phyloP scores from a whole-genome alignment of 1,140 invertebrate species.

The Drosophila athabasca region DNA sequence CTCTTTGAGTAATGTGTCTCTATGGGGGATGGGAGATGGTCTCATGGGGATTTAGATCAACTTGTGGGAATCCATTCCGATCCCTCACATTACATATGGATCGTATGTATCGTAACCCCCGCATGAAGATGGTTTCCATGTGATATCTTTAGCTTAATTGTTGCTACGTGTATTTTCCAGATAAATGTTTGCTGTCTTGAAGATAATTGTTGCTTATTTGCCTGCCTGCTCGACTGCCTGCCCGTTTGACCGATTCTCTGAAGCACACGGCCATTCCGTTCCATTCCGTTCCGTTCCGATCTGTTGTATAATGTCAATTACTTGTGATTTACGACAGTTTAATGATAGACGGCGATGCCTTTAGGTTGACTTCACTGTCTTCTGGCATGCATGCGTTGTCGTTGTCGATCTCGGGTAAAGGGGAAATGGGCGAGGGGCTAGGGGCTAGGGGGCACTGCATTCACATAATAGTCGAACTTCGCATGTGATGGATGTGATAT shows the following conservation, averaged over 20 bases:
- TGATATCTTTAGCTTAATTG: constrained; percentile 69
- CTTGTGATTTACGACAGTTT: constrained; percentile 81
- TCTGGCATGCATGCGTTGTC: constrained; percentile 36
- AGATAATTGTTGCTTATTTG: constrained; percentile 77
- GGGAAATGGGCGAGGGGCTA: constrained; percentile 13
- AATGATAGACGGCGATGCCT: constrained; percentile 70
- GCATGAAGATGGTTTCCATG: constrained; percentile 31
- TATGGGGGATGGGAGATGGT: constrained; percentile 6
- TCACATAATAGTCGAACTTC: constrained; percentile 51
- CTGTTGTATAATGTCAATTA: constrained; percentile 81
- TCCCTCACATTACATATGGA: not conserved
- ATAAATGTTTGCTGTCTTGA: constrained; percentile 67
- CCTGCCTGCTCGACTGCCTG: constrained; percentile 21
- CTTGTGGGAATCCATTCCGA: constrained; percentile 5
- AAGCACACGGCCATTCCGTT: too few species aligned
- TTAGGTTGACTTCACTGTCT: constrained; percentile 33
- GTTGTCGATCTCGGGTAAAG: not conserved
- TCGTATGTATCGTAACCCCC: too few species aligned
- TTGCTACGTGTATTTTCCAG: constrained; percentile 68
- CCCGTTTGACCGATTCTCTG: too few species aligned
- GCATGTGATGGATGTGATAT: constrained; percentile 62
- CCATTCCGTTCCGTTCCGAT: constrained; percentile 24
- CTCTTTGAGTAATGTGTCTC: constrained; percentile 23
- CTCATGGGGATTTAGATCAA: constrained; percentile 16
- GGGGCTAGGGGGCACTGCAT: constrained; percentile 23